Base-by-base conservation (phyloP, 64 coral and sea anemone species). In the Exaiptasia diaphana region DNA sequence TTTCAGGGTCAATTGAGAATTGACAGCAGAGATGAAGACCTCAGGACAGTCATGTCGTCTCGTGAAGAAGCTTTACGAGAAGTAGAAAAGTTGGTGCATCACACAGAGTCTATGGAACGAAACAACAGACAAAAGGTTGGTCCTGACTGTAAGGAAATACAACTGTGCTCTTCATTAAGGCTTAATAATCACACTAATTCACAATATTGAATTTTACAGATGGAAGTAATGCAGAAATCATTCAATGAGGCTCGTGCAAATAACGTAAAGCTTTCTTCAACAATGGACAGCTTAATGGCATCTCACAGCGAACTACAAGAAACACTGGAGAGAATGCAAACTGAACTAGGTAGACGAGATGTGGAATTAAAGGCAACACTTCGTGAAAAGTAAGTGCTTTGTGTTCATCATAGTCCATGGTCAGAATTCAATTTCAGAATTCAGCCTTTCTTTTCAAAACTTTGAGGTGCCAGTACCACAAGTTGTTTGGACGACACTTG, bases 281-380 rank as follows among this genome's bases (percentile, higher is more conserved):
- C 91, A 14, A 83, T 89, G 27, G 91, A 94, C 15, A 94, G 85
- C 33, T 44, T 94, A 33, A 94, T 94, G 91, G 68, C 61, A 7
- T 94, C 91, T 20, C 91, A 94, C 53, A 57, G 60, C 0, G 91
- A 94, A 29, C 86, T 94, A 1, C 91, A 94, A 60, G 65, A 55
- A n/a, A 83, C 86, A 28, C 56, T 94, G n/a, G 91, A 94, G 37
- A 74, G 74, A 5, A 36, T 94, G 20, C 91, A 94, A 52, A 89
- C 86, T 5, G 91, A 94, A 21, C 67, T 94, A 44, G 91, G 91
- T 50, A 80, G 79, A 62, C 83, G 68, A 60, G 91, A 94, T 31
- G 77, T 68, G 5, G 91, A 94, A 49, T 20, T 94, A 6, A 75
- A 64, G 3, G 59, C 75, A 40, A 73, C 87, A 0, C 75, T 83